Evolutionary conservation across 1,140 invertebrate species (phyloP), one percentile per base, ranked within the genome.

Genomic region (Sminthurides bifidus): DNA sequence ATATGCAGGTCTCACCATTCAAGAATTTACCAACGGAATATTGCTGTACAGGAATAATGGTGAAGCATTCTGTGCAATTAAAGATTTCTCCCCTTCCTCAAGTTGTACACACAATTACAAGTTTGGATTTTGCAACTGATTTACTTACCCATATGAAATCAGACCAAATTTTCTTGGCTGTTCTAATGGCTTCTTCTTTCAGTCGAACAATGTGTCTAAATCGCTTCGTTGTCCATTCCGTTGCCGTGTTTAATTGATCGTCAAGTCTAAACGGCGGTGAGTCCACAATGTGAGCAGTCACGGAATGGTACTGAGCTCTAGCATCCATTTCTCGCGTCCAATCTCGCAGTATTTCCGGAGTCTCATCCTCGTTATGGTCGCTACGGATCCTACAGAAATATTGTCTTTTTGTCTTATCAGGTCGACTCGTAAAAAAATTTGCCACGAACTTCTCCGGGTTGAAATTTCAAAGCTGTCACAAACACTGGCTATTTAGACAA

Each of bases 301-400:
- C 70, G 3, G 74, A 76, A 71, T 88, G 83, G 73, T 95, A 96
- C 6, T 77, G 64, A 30, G 38, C 52, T 31, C 37, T 30, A 17
- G 75, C 63, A 48, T 73, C 71, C 30, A 80, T 74, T 29, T 74
- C 69, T 0, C 73, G 54, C 10, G 85, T 66, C 92, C 92, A 96
- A 49, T 76, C 71, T 48, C 81, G 73, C 27, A 94, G 66, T 57
- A 94, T 76, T 54, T 80, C 74, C 46, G 81, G 70, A 8, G 82
- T 84, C 40, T 81, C 76, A 70, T 95, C 92, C 52, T 78, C 71
- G 74, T 91, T 93, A 60, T 90, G 87, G 72, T 95, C 92, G 71
- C 83, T 88, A 31, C 81, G 73, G 63, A 95, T 83, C 85, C 89
- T 92, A 66, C 1, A n/a, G n/a, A n/a, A n/a, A n/a, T n/a, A n/a